phyloP scores from a whole-genome alignment of 2,113 vertebrate species.

The Anseranas semipalmata region DNA sequence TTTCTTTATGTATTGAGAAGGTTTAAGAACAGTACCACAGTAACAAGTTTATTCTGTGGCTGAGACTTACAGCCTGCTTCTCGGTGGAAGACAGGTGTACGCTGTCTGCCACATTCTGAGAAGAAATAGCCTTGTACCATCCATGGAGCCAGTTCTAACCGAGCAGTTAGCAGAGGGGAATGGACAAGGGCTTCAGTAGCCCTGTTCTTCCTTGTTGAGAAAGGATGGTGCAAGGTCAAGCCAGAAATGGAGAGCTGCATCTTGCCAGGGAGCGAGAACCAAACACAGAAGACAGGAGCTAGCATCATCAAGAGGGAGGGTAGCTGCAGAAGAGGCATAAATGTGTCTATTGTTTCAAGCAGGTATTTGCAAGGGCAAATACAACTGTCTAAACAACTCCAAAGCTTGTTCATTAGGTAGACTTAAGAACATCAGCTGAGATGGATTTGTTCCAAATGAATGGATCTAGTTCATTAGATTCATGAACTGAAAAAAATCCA shows the following conservation, averaged over 20 bases:
- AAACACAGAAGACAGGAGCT: background rate
- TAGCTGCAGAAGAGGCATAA: background rate
- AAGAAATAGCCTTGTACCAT: background rate
- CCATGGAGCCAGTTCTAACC: background rate
- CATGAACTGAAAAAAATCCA: background rate
- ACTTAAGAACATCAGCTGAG: constrained; percentile 3
- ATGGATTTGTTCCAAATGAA: background rate
- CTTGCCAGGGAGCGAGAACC: background rate
- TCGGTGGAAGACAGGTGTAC: background rate
- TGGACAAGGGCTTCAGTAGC: background rate
- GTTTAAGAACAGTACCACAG: background rate
- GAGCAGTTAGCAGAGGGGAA: background rate
- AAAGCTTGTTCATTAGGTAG: background rate
- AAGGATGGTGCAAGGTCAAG: background rate
- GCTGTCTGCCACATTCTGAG: background rate
- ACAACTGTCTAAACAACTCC: background rate
- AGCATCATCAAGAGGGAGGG: background rate
- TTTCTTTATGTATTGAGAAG: background rate
- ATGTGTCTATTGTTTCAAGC: background rate
- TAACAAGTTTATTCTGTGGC: background rate
- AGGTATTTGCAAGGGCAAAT: background rate
- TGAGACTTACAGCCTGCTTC: background rate
- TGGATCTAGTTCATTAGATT: background rate
- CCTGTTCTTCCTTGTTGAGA: background rate
- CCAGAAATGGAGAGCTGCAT: background rate